Base-by-base conservation (phyloP, 2,888 invertebrate genomes). In the Drosophila greeni region DNA sequence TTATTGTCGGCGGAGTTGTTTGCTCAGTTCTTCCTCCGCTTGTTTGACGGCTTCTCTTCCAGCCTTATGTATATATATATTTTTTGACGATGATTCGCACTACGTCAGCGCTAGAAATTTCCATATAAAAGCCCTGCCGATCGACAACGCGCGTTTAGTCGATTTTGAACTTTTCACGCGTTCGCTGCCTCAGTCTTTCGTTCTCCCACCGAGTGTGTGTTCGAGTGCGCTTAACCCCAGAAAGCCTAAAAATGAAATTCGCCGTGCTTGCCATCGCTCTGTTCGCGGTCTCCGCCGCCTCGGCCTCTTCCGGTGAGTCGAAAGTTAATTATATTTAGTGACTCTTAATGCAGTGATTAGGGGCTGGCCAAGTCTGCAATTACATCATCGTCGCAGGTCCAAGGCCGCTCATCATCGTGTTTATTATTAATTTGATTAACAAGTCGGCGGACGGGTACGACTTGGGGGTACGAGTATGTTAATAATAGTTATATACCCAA, bases 151-250 rank as follows among this genome's bases (percentile, higher is more conserved):
- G 54, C 70, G 84, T 54, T 82, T 85, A 82, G 85, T 82, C 77
- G 66, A 42, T 80, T 84, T 74, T 24, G 47, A 68, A 64, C 73
- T 68, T 71, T 68, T 34, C 53, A 20, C 40, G 61, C 70, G 87
- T 86, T 85, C 61, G 77, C 70, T 72, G 64, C 71, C 69, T 81
- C 70, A 85, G 75, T 86, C 83, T 85, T 86, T 86, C 66, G 83
- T 84, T 75, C 53, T 49, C 12, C 18, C 9, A 5, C 4, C 36
- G 36, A 16, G 36, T 29, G 43, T 42, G 12, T 40, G 20, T 39
- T 23, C 66, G 72, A 66, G 80, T n/a, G 74, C 79, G 56, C 14
- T 23, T 12, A 31, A 5, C 24, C 23, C 31, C n/a, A 48, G 36
- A 29, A 23, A 33, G 11, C 12, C 23, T n/a, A 26, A n/a, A 49